Evolutionary conservation across 2,888 invertebrate species (phyloP).

Genomic region (Beris chalybata): DNA sequence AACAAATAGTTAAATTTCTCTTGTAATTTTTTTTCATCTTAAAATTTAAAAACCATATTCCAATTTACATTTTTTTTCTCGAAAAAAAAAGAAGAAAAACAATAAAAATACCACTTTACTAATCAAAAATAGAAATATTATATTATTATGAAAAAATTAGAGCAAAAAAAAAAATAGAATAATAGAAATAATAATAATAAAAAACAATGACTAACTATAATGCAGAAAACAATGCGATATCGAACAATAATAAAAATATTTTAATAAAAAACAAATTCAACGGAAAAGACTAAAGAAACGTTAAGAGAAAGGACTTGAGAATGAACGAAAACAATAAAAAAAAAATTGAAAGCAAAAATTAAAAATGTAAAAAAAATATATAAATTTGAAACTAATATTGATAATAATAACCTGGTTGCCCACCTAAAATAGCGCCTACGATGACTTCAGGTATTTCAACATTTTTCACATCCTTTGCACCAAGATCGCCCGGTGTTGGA

Average conservation of each 20-base stretch:
- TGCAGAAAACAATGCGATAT: conserved; percentile 1
- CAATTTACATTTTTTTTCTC: conserved; percentile 14
- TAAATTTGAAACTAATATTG: conserved; percentile 47
- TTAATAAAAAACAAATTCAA: neutral
- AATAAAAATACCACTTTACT: conserved; percentile 1
- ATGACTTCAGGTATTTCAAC: conserved; percentile 95
- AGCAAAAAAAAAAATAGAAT: conserved; percentile 23
- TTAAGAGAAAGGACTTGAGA: neutral
- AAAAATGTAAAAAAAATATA: conserved; percentile 23
- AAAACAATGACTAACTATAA: conserved; percentile 25
- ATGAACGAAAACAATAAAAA: neutral
- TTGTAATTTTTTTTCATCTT: conserved; percentile 15
- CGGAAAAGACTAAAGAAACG: neutral
- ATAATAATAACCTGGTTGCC: conserved; percentile 55
- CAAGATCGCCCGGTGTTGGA: conserved; percentile 76
- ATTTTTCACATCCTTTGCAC: conserved; percentile 82
- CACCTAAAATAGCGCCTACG: conserved; percentile 94
- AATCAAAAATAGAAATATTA: conserved; percentile 6
- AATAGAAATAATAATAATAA: conserved; percentile 21
- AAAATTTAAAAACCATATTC: conserved; percentile 28
- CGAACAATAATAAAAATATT: neutral
- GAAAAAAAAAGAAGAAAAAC: conserved; percentile 11
- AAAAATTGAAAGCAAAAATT: neutral
- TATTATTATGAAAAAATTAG: conserved; percentile 22
- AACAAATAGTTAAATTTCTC: conserved; percentile 19